Conservation (phyloP, 1,140 invertebrate species). For the Halictus rubicundus region DNA sequence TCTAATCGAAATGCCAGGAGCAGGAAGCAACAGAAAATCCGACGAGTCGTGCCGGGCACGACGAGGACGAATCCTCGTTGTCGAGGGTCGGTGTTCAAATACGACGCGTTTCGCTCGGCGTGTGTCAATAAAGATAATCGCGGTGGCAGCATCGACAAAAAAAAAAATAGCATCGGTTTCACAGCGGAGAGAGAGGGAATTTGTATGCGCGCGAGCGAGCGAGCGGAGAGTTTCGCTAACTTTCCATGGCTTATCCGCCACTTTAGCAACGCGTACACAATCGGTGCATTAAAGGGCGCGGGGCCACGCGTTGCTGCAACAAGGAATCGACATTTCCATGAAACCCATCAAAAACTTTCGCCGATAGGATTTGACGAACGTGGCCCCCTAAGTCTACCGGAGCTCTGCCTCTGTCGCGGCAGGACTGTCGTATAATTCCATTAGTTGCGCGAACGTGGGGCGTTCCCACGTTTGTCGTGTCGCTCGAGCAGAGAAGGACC, state of each 20-base stretch:
- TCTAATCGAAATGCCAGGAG: slow-evolving; percentile 17
- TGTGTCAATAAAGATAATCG: too few relatives aligned
- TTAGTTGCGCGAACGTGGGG: slow-evolving; percentile 62
- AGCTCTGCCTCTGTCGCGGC: slow-evolving; percentile 26
- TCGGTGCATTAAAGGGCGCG: slow-evolving; percentile 20
- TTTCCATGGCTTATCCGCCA: slow-evolving; percentile 6
- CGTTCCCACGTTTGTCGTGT: slow-evolving; percentile 63
- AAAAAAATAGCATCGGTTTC: neutral
- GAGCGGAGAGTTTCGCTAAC: neutral
- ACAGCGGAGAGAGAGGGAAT: neutral
- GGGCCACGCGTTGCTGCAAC: neutral
- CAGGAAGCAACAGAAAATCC: slow-evolving; percentile 3
- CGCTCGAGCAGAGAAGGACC: slow-evolving; percentile 9
- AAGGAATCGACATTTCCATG: slow-evolving; percentile 44
- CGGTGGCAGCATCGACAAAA: too few relatives aligned
- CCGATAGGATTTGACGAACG: slow-evolving; percentile 50
- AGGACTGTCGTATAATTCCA: slow-evolving; percentile 71
- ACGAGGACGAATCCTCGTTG: neutral
- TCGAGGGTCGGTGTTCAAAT: neutral
- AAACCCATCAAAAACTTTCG: slow-evolving; percentile 51
- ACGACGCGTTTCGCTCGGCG: neutral
- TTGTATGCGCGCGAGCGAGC: neutral
- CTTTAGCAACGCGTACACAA: neutral
- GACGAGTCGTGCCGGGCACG: neutral
- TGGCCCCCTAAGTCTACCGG: slow-evolving; percentile 50